Base-by-base conservation (phyloP, 2,797 vertebrate species). In the Lepidocolaptes lacrymiger region DNA sequence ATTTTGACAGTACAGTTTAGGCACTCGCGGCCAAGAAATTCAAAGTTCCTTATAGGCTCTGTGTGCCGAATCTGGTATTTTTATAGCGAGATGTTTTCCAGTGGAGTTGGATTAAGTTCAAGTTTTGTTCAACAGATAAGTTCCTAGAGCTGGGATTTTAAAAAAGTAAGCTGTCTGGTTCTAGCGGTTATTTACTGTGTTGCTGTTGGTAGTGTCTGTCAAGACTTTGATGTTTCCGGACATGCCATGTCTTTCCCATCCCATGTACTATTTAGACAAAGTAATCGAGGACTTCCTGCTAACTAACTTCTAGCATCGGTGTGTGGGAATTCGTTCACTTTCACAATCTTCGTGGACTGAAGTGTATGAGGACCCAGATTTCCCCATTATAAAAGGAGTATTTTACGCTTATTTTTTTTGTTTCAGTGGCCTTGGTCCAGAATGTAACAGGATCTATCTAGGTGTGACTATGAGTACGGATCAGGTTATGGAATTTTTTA, bases 161-260 rank as follows among this genome's bases (percentile, higher is more conserved):
- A 54, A 55, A 63, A 63, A 54, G 4, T 10, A 30, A 10, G 2
- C 10, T 24, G 3, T 12, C 41, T 54, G 4, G 17, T 62, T 22
- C 24, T 73, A 11, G 4, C 0, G 2, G 14, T 3, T 58, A 7
- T 84, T 69, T 41, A 20, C 6, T 52, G 12, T 3, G 0, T 68
- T 80, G 8, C n/a, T 3, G 0, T 59, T 80, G 16, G 10, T 61
- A 7, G 11, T 19, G 20, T 39, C 10, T 93, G 54, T 30, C 36
- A 61, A 49, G 41, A 36, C 20, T 43, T 71, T 6, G 1, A 5
- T 77, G n/a, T 71, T 92, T 68, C 41, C 36, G 10, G 18, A 13
- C 16, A 1, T 0, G 2, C 30, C 4, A 2, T 75, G 6, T 37
- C 13, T 77, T 62, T 69, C 30, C 78, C 24, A 3, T 15, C 16